Evolutionary conservation across 2,888 invertebrate genomes (phyloP).

Genomic region (Andrena flavipes): DNA sequence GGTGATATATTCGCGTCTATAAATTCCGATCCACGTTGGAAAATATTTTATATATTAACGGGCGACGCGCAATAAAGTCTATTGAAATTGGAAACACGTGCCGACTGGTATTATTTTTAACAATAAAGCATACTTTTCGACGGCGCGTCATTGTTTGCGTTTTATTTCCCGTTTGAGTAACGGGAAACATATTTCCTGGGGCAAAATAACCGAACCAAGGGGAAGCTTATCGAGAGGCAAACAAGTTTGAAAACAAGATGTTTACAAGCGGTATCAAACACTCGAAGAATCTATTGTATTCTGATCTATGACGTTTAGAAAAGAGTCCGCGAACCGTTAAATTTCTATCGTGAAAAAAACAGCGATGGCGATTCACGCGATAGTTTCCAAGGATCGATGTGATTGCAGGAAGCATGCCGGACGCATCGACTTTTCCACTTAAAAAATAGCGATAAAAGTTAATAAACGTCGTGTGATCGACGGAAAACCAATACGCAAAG

Average conservation of each 20-base stretch:
- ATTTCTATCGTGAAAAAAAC: not conserved
- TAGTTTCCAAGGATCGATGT: slow-evolving; percentile 3
- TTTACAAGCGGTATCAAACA: not conserved
- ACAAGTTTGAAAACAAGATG: not conserved
- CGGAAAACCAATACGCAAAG: slow-evolving; percentile 39
- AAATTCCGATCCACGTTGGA: slow-evolving; percentile 28
- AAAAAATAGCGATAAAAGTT: slow-evolving; percentile 31
- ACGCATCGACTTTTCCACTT: not conserved
- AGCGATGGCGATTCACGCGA: not conserved
- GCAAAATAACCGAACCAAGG: not conserved
- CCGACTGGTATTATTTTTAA: slow-evolving; percentile 33
- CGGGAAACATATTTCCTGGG: not conserved
- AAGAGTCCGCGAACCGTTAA: too few relatives aligned
- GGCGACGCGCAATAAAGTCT: slow-evolving; percentile 6
- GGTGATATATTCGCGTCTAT: slow-evolving; percentile 24
- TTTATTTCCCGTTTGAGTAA: slow-evolving; percentile 1
- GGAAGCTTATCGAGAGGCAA: not conserved
- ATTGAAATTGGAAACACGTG: not conserved
- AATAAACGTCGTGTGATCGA: slow-evolving; percentile 50
- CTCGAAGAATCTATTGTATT: not conserved
- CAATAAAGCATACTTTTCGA: slow-evolving; percentile 31
- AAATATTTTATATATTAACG: slow-evolving; percentile 51
- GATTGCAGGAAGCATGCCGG: not conserved
- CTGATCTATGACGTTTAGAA: too few relatives aligned
- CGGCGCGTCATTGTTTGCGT: not conserved